Conservation (phyloP, 2,113 vertebrate genomes). For the Hippocampus abdominalis region DNA sequence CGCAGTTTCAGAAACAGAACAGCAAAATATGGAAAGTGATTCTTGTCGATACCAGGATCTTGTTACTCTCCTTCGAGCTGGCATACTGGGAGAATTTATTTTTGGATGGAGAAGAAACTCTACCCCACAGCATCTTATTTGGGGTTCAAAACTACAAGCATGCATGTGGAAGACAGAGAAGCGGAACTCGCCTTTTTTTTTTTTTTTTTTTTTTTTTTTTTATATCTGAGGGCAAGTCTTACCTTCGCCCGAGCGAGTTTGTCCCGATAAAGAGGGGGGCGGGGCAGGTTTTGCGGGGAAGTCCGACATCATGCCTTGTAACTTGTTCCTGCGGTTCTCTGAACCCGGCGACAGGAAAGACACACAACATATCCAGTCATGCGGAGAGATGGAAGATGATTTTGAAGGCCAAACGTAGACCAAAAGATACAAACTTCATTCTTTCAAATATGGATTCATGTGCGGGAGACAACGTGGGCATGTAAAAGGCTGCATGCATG, state of each 20-base stretch:
- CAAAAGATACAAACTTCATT: constrained; percentile 23
- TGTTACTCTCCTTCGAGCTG: constrained; percentile 21
- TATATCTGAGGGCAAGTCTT: constrained; percentile 40
- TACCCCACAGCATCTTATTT: constrained; percentile 26
- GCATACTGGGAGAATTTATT: constrained; percentile 30
- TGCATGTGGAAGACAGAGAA: neutral
- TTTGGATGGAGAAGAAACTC: constrained; percentile 20
- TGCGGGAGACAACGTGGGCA: constrained; percentile 20
- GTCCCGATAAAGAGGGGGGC: constrained; percentile 74
- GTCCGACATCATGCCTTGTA: constrained; percentile 85
- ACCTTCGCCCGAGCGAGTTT: constrained; percentile 81
- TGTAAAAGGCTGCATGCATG: constrained; percentile 49
- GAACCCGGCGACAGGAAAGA: constrained; percentile 64
- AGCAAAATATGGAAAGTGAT: constrained; percentile 3
- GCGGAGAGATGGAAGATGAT: constrained; percentile 38
- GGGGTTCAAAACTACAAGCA: constrained; percentile 12
- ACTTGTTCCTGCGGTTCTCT: constrained; percentile 85
- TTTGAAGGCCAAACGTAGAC: constrained; percentile 31
- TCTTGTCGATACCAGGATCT: constrained; percentile 6
- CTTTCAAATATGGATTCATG: constrained; percentile 8
- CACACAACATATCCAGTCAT: constrained; percentile 64
- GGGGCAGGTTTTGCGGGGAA: constrained; percentile 79
- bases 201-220: too few relatives aligned
- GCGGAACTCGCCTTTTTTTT: neutral
- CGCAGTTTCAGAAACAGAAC: neutral